Base-by-base conservation (phyloP, 1,140 invertebrate species). In the Drosophila tristis region DNA sequence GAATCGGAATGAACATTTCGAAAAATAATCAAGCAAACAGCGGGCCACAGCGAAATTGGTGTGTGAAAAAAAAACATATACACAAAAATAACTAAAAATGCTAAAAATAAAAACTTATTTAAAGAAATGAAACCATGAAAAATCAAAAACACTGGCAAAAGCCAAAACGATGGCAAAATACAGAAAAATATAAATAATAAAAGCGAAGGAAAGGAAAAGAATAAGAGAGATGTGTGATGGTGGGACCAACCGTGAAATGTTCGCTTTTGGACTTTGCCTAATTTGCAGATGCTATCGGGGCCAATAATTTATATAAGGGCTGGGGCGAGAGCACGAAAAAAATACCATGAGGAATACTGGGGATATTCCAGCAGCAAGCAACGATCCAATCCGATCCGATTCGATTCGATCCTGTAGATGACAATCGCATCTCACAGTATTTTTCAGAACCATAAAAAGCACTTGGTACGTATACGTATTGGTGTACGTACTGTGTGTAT, bases 21-120 rank as follows among this genome's bases (percentile, higher is more conserved):
- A 72, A 86, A 76, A 80, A 84, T 82, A 81, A 77, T 77, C 78
- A 74, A 62, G 55, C 74, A 16, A 82, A 50, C 5, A 44, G 56
- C 57, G 61, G 50, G 60, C 55, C 58, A 63, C 44, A 53, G 64
- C 56, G 66, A 82, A 67, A 56, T 60, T 80, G 68, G 82, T 78
- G 74, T 67, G 70, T 64, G 74, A 73, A 68, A 58, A 72, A 80
- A 85, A 84, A 75, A 80, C 80, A 78, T 66, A 87, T 64, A 82
- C 79, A 87, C 82, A 84, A 89, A 87, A 87, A 87, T 87, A 87
- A 87, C 82, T 87, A 73, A 87, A 87, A 73, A 70, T 70, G 56
- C 82, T 87, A 87, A 89, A 87, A 89, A 87, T 87, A 87, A 89
- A 89, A 87, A 87, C 79, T 87, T 89, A 87, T 87, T 87, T 87